Base-by-base conservation (phyloP, 2,888 invertebrate species). In the Exephanes ischioxanthus region DNA sequence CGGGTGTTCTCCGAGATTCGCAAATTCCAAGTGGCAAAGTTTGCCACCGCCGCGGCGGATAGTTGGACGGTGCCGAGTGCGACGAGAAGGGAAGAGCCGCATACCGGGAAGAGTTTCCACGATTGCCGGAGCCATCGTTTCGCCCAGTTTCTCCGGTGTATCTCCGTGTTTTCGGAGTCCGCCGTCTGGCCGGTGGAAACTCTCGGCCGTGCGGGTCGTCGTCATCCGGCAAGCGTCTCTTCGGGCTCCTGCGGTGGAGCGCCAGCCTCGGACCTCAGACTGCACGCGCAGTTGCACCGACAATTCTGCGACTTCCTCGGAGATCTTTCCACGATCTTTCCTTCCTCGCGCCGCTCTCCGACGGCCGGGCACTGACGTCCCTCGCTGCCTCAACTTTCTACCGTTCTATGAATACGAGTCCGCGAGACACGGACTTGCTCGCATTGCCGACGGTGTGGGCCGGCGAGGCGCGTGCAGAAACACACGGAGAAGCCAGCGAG, bases 361-460 rank as follows among this genome's bases (percentile, higher is more conserved):
- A 73, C 73, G 63, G 41, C 53, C 22, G 51, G 51, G 55, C 26
- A 45, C 14, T 4, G 41, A 45, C 73, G 14, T 66, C n/a, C 30
- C 45, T 66, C 22, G 48, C 67, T 19, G 14, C 26, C 14, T 22
- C 22, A 19, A 11, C 58, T 58, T 26, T 58, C 19, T 58, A 19
- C 86, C 84, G 88, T 88, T 89, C 88, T 89, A 89, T 89, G 88
- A 89, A 89, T 89, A 89, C 86, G 87, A 85, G 85, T 80, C 87
- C 71, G 55, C 70, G 63, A 68, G 79, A 82, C 16, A 78, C 83
- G 77, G 70, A 51, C 37, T 37, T 68, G 81, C 45, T 58, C 83
- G 55, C 2, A 55, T 2, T 7, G n/a, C n/a, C n/a, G 78, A 82
- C 83, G 86, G 78, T 72, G 75, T 82, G 81, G 89, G 90, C 91